phyloP scores from a whole-genome alignment of 2,113 vertebrate genomes.

The Triplophysa rosa region DNA sequence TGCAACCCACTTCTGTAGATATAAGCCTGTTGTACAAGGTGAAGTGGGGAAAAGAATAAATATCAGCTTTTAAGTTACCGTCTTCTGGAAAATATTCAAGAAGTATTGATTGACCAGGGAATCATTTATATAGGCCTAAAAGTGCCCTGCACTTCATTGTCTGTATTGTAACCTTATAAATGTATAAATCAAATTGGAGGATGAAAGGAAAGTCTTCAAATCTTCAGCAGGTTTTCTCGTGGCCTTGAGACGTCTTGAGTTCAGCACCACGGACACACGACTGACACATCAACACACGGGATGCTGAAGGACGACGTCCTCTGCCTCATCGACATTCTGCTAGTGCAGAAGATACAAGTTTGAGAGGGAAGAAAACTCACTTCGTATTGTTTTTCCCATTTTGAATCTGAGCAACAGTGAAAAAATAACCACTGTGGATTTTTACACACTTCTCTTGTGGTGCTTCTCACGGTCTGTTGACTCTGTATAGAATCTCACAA shows the following conservation, averaged over 20 bases:
- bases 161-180: background rate
- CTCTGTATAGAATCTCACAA: no score
- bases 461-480: no score
- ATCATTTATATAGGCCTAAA: background rate
- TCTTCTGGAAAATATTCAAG: background rate
- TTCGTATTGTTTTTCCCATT: background rate
- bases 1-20: background rate
- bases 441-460: no score
- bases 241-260: background rate
- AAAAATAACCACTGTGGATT: no score
- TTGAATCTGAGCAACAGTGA: background rate
- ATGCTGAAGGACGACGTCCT: background rate
- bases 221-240: background rate
- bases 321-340: background rate
- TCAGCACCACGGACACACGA: background rate
- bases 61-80: background rate
- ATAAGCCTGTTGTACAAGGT: background rate
- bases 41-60: no score
- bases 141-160: background rate
- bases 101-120: background rate
- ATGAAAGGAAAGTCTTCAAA: background rate
- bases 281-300: no score
- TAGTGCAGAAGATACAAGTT: background rate
- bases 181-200: background rate
- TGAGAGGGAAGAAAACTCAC: background rate